Percentiles rank a stretch among this genome's conserved stretches.
Conservation (phyloP, 2,797 vertebrate species). For the Pangasius larnaudii region DNA sequence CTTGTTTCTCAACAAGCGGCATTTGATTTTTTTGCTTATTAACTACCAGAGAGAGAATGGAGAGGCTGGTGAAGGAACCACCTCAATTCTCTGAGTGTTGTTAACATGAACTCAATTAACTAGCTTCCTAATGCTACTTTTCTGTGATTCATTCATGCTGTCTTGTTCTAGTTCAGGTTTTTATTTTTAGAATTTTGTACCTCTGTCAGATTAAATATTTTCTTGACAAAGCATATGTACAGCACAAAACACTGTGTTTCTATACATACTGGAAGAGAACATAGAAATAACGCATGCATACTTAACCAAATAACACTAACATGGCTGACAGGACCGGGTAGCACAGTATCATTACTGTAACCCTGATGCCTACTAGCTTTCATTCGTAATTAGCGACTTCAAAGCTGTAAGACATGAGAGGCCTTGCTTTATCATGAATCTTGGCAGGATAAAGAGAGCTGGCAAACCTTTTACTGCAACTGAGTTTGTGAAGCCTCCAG, state of each 20-base stretch:
- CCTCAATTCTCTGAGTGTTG: background rate
- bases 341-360: constrained; percentile 4
- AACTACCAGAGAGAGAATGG: background rate
- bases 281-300: background rate
- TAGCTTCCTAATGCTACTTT: background rate
- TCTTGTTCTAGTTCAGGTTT: constrained; percentile 2
- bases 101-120: background rate
- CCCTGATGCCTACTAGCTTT: background rate
- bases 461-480: constrained; percentile 2
- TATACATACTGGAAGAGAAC: background rate
- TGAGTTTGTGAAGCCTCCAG: background rate
- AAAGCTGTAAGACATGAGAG: constrained; percentile 8
- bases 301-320: background rate
- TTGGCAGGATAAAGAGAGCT: background rate
- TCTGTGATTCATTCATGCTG: background rate
- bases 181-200: background rate
- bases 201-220: background rate
- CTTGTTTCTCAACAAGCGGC: background rate
- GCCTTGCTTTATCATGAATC: background rate
- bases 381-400: background rate
- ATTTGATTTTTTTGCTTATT: background rate
- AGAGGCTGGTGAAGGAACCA: background rate
- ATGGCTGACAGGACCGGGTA: background rate
- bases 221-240: background rate
- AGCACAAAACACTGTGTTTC: background rate